Conservation (phyloP, 2,113 vertebrate species). For the Micromys minutus region DNA sequence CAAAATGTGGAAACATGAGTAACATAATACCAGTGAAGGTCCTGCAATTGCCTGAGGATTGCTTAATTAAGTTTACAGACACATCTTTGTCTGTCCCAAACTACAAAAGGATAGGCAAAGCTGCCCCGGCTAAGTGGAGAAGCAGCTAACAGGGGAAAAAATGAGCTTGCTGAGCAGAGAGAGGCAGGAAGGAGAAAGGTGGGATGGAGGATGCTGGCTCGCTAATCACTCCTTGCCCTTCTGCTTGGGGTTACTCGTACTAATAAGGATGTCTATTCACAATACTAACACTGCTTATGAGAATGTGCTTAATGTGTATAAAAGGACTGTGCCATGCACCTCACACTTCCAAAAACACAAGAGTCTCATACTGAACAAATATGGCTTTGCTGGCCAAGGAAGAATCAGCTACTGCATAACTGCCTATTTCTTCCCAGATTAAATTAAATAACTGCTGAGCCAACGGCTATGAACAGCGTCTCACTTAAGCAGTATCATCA, state of each 20-base stretch:
- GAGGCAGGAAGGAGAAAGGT: not conserved
- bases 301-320: not conserved
- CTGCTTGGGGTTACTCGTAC: not conserved
- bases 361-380: not conserved
- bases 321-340: not conserved
- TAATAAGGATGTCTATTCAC: not conserved
- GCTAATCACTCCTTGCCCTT: not conserved
- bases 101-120: not conserved
- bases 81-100: not conserved
- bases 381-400: not conserved
- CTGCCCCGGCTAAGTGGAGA: not conserved
- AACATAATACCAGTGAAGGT: not conserved
- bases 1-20: not conserved
- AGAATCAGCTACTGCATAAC: not conserved
- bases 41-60: not conserved
- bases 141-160: not conserved
- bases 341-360: not conserved
- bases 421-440: conserved; percentile 20
- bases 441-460: conserved; percentile 18
- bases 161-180: not conserved
- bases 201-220: not conserved
- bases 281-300: not conserved
- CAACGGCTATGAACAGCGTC: conserved; percentile 22
- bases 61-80: not conserved
- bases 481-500: not conserved